A percentile compares a stretch with the other conserved stretches of the same genome.
phyloP scores from a whole-genome alignment of 2,113 vertebrate genomes.

The Solenodon paradoxus region DNA sequence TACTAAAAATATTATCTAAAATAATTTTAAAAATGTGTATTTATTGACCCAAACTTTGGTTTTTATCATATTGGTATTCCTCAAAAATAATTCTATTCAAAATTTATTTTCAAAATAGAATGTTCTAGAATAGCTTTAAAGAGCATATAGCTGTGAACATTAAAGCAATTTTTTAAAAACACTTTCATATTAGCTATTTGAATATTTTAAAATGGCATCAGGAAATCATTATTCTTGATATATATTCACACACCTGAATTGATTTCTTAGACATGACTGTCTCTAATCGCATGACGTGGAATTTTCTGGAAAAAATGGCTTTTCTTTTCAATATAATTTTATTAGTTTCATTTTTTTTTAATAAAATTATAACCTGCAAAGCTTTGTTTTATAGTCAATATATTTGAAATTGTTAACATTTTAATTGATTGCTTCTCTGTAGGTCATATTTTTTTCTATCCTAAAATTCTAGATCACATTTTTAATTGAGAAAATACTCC shows the following conservation, averaged over 20 bases:
- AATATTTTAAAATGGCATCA: neutral
- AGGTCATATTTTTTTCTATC: neutral
- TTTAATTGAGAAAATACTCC: neutral
- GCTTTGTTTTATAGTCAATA: neutral
- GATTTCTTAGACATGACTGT: neutral
- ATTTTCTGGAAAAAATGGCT: neutral
- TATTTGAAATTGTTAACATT: neutral
- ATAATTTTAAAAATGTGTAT: neutral
- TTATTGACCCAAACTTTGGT: neutral
- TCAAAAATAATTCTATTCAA: conserved; percentile 1
- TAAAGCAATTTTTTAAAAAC: neutral
- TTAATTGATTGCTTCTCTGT: neutral
- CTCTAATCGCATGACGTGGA: neutral
- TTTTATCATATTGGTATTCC: neutral
- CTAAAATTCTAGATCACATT: neutral
- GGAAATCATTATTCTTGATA: neutral
- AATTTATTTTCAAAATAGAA: conserved; percentile 11
- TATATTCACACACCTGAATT: neutral
- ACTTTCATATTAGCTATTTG: neutral
- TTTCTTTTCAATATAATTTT: neutral
- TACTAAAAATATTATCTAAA: neutral
- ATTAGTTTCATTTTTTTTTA: neutral
- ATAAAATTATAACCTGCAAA: neutral
- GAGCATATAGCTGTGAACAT: neutral
- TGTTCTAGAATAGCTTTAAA: conserved; percentile 22